These are phyloP conservation scores for Phoenicopterus ruber DNA, from an alignment of 2,113 vertebrate species.

Conservation along the genomic window DNA sequence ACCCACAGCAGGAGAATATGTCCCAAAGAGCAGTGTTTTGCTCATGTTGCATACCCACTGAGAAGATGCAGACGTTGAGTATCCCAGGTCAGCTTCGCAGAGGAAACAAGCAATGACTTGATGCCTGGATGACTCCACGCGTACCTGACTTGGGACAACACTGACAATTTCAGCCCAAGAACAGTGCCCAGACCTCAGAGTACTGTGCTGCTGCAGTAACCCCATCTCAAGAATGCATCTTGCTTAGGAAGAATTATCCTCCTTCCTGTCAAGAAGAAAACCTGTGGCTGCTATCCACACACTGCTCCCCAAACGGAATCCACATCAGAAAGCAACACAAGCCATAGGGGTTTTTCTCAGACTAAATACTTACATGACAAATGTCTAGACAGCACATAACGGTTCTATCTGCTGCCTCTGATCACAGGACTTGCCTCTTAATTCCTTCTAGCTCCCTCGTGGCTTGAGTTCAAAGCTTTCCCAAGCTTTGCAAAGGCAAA, in stretches of 20 bases:
- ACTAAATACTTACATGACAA: neutral
- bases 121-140: neutral
- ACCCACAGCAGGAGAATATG: neutral
- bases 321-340: neutral
- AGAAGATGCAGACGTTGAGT: neutral
- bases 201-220: neutral
- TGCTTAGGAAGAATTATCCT: neutral
- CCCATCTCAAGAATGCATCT: neutral
- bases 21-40: neutral
- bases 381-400: neutral
- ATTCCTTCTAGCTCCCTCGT: neutral
- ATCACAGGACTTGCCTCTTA: neutral
- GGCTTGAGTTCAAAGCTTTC: neutral
- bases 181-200: neutral
- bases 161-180: neutral
- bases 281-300: neutral
- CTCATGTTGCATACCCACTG: neutral
- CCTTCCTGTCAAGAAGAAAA: neutral
- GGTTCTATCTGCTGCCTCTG: neutral
- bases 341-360: neutral
- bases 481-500: neutral
- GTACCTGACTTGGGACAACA: neutral
- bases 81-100: neutral
- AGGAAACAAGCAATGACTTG: neutral
- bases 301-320: neutral